Base-by-base conservation (phyloP, 2,797 vertebrate genomes). In the Lacerta viridis region DNA sequence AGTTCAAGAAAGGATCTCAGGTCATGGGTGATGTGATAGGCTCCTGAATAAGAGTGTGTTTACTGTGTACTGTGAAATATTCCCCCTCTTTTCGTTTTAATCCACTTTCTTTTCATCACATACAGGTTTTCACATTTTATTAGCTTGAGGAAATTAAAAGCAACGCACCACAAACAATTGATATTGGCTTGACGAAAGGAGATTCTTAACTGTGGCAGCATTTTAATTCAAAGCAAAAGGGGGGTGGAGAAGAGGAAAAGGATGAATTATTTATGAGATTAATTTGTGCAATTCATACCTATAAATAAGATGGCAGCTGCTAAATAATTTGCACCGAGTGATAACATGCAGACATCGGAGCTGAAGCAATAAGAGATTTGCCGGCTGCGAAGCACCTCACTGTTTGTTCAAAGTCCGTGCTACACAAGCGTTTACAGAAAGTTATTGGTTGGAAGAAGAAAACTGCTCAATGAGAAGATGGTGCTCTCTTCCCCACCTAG, bases 201-300 rank as follows among this genome's bases (percentile, higher is more conserved):
- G 71, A 92, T 93, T 93, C 92, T 95, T 94, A 94, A 92, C 88
- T 88, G 23, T 94, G 68, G 64, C 90, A 80, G 64, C 85, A 91
- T 94, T 87, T 94, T 95, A 95, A 95, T 93, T 96, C 92, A 92
- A 68, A 93, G 89, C 0, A 86, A 88, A 90, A 66, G 43, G 9
- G 33, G 41, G 59, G 3, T 33, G 39, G 15, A 29, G 2, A 41
- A 27, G 7, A 7, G n/a, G 18, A 59, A 29, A 29, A 78, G 27
- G 13, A 36, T 96, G 92, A 96, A 96, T 96, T 95, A 97, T 96
- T 95, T 94, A 96, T 96, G 90, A 97, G 91, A 94, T 95, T 96
- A 96, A 97, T 96, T 95, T 95, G 87, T 92, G 84, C 89, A 94
- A 94, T 96, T 96, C 92, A 92, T 96, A 96, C 94, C 95, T 95